Conservation (phyloP, 2,113 vertebrate species). For the Megaceryle maxima region DNA sequence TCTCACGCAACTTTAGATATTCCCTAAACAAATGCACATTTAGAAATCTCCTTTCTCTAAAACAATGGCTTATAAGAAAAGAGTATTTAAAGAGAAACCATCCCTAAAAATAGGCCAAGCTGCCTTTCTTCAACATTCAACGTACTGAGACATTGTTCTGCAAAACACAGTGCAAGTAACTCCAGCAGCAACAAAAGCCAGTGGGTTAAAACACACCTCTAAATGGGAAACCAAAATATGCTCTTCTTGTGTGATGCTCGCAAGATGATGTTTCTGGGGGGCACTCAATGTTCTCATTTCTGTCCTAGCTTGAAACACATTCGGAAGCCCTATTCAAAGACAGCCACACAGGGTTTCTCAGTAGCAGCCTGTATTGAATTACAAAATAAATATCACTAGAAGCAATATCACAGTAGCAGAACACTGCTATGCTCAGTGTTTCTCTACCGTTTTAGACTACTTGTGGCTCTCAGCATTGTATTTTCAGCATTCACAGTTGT, state of each 20-base stretch:
- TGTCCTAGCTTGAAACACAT: not conserved
- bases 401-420: constrained; percentile 22
- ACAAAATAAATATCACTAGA: constrained; percentile 31
- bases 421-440: not conserved
- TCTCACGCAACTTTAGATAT: constrained; percentile 86
- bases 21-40: constrained; percentile 82
- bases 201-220: not conserved
- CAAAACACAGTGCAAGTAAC: not conserved
- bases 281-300: not conserved
- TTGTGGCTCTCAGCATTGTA: not conserved
- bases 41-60: constrained; percentile 69
- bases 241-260: not conserved
- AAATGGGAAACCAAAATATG: not conserved
- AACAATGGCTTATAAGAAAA: constrained; percentile 12
- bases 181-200: not conserved
- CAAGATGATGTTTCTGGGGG: not conserved
- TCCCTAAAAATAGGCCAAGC: constrained; percentile 13
- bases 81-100: constrained; percentile 56
- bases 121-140: not conserved
- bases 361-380: constrained; percentile 9
- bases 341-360: not conserved
- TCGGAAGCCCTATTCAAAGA: not conserved
- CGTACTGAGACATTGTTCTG: not conserved
- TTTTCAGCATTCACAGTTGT: not conserved
- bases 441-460: not conserved